Percentiles rank a stretch among this genome's conserved stretches.
These are phyloP conservation scores for Drosophila meridionalis DNA, from an alignment of 2,888 invertebrate species.

Conservation along the genomic window DNA sequence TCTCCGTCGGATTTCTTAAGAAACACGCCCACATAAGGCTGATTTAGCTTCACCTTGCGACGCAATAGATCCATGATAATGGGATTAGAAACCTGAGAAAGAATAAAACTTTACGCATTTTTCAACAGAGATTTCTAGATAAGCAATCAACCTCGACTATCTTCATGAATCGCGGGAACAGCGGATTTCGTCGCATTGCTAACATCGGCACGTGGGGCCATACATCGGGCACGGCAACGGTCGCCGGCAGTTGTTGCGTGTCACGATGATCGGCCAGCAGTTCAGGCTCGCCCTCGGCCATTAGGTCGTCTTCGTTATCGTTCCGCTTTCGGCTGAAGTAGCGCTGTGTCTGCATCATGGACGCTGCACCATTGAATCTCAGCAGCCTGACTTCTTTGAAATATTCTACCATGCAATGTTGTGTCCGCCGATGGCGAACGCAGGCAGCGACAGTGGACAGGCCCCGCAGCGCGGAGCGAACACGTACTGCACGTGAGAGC, in stretches of 20 bases:
- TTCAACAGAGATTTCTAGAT: neutral
- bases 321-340: constrained; percentile 60
- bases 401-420: constrained; percentile 51
- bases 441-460: constrained; percentile 48
- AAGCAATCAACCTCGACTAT: constrained; percentile 91
- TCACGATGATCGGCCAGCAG: constrained; percentile 69
- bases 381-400: constrained; percentile 42
- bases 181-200: constrained; percentile 96
- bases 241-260: constrained; percentile 89
- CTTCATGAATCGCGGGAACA: constrained; percentile 99
- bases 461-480: constrained; percentile 59
- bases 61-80: constrained; percentile 94
- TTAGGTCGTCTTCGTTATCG: constrained; percentile 57
- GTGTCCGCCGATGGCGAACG: constrained; percentile 38
- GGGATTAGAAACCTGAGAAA: constrained; percentile 92
- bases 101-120: neutral
- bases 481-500: constrained; percentile 64
- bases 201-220: constrained; percentile 99
- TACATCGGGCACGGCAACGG: constrained; percentile 96
- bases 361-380: constrained; percentile 36
- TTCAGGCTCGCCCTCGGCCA: constrained; percentile 54
- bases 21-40: constrained; percentile 99
- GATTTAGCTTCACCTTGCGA: constrained; percentile 96
- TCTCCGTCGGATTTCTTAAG: constrained; percentile 96
- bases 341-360: constrained; percentile 54